Conservation (phyloP, 2,888 invertebrate species). For the Cephonodes hylas region DNA sequence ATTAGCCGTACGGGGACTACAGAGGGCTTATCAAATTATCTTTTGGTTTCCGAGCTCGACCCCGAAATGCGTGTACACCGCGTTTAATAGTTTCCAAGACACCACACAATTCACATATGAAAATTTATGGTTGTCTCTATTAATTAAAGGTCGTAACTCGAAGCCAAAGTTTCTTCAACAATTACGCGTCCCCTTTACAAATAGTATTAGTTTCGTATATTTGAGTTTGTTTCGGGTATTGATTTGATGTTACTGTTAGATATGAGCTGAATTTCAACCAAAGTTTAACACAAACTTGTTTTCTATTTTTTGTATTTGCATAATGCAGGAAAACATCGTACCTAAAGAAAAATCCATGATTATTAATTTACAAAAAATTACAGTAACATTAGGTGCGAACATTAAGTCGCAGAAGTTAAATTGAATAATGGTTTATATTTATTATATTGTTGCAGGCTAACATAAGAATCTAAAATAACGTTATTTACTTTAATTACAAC, state of each 20-base stretch:
- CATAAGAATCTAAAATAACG: too few relatives aligned
- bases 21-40: slow-evolving; percentile 55
- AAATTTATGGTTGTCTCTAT: slow-evolving; percentile 58
- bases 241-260: background rate
- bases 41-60: slow-evolving; percentile 34
- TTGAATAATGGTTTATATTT: too few relatives aligned
- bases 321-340: too few relatives aligned
- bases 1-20: slow-evolving; percentile 33
- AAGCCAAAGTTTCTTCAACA: slow-evolving; percentile 50
- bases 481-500: too few relatives aligned
- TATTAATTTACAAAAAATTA: too few relatives aligned
- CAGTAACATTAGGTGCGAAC: too few relatives aligned
- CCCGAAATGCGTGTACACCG: slow-evolving; percentile 36
- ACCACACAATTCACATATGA: slow-evolving; percentile 44
- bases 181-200: slow-evolving; percentile 45
- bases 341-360: too few relatives aligned
- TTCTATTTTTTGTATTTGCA: too few relatives aligned
- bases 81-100: slow-evolving; percentile 46
- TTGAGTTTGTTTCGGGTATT: background rate
- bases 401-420: too few relatives aligned
- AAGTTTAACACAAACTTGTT: too few relatives aligned
- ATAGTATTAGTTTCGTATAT: slow-evolving; percentile 31
- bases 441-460: too few relatives aligned
- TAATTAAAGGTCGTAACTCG: slow-evolving; percentile 56
- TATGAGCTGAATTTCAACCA: too few relatives aligned